phyloP scores from a whole-genome alignment of 37 sponge, comb jelly and placozoan species.

The Tethya wilhelma region DNA sequence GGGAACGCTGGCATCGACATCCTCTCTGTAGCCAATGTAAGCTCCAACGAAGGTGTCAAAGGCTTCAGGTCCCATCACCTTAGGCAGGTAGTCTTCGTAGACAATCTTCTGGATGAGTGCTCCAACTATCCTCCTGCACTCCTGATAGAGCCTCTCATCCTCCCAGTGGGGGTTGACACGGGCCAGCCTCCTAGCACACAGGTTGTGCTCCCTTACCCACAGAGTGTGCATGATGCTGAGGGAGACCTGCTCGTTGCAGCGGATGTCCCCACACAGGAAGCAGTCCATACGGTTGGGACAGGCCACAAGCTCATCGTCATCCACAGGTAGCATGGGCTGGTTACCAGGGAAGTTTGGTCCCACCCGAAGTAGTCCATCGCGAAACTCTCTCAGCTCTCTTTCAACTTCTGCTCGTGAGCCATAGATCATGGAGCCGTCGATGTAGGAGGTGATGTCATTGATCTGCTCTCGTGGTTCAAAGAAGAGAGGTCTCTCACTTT shows the following conservation, averaged over 20 bases:
- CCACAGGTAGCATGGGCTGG: conserved; percentile 48
- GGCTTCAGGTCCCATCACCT: conserved; percentile 58
- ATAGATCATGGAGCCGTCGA: conserved; percentile 83
- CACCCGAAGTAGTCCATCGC: conserved; percentile 41
- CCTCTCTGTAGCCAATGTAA: conserved; percentile 67
- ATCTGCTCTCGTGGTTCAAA: conserved; percentile 65
- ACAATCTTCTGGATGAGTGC: conserved; percentile 84
- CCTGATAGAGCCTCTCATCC: conserved; percentile 91
- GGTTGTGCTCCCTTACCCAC: conserved; percentile 95
- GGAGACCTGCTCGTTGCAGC: conserved; percentile 89
- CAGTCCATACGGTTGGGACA: conserved; percentile 53
- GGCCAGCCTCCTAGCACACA: conserved; percentile 72
- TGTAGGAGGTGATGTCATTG: conserved; percentile 77
- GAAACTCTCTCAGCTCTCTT: conserved; percentile 37
- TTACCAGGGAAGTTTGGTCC: conserved; percentile 16
- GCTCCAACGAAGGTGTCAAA: conserved; percentile 55
- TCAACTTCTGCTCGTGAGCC: conserved; percentile 50
- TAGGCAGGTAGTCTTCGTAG: conserved; percentile 88
- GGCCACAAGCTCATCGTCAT: conserved; percentile 27
- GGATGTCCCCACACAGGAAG: conserved; percentile 86
- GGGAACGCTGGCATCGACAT: conserved; percentile 64
- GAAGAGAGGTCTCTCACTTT: conserved; percentile 21
- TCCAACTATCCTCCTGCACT: conserved; percentile 86
- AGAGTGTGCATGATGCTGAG: conserved; percentile 95
- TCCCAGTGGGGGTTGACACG: conserved; percentile 79